Percentiles rank a stretch among this genome's conserved stretches.
phyloP scores from a whole-genome alignment of 2,888 invertebrate species.

The Ganaspis brasiliensis region DNA sequence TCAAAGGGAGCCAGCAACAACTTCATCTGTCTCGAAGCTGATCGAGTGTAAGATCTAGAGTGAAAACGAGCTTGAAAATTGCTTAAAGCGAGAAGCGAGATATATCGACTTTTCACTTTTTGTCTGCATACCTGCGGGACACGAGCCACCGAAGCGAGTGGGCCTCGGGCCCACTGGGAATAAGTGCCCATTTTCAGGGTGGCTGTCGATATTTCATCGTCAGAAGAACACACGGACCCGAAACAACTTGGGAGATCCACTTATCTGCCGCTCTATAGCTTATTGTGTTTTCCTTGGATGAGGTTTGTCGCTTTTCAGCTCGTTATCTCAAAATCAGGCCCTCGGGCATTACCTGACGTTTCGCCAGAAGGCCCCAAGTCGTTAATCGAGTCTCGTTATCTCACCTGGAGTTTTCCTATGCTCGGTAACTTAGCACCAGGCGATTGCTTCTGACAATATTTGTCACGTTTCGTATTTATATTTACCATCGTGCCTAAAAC shows the following conservation, averaged over 20 bases:
- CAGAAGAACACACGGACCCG: not conserved
- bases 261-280: conserved; percentile 32
- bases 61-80: not conserved
- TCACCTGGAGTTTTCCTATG: conserved; percentile 49
- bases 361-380: conserved; percentile 60
- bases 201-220: conserved; percentile 36
- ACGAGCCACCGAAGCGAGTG: conserved; percentile 21
- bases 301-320: conserved; percentile 52
- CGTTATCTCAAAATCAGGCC: conserved; percentile 32
- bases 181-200: conserved; percentile 36
- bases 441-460: conserved; percentile 70
- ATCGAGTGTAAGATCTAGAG: not conserved
- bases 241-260: conserved; percentile 38
- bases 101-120: conserved; percentile 40
- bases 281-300: conserved; percentile 53
- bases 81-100: conserved; percentile 25
- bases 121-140: conserved; percentile 32
- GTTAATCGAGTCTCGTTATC: conserved; percentile 68
- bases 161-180: not conserved
- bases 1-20: too few relatives aligned
- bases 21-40: too few relatives aligned
- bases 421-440: conserved; percentile 35
- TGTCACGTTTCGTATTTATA: conserved; percentile 65
- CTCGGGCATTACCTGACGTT: conserved; percentile 70
- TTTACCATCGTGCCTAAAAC: conserved; percentile 39